phyloP scores from a whole-genome alignment of 2,888 invertebrate genomes.

The Polylopha cassiicola region DNA sequence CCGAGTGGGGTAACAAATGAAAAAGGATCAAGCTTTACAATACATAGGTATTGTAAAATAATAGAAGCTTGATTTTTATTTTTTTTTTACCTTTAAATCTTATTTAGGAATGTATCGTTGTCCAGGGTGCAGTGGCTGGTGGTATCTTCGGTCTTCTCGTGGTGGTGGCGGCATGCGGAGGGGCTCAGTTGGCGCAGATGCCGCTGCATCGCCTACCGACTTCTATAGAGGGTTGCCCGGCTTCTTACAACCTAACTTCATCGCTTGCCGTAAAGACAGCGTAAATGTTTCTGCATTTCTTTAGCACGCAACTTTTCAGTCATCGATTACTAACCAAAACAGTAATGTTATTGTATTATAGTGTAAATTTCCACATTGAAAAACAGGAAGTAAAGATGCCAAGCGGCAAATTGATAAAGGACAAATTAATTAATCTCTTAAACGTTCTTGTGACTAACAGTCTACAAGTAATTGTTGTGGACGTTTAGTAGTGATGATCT shows the following conservation, averaged over 20 bases:
- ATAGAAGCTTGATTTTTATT: slow-evolving; percentile 1
- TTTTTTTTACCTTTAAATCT: not conserved
- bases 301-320: too few relatives aligned
- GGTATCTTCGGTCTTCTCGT: slow-evolving; percentile 77
- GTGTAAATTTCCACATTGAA: too few relatives aligned
- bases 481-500: slow-evolving; percentile 2
- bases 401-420: slow-evolving; percentile 17
- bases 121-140: slow-evolving; percentile 81
- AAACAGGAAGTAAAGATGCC: too few relatives aligned
- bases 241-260: slow-evolving; percentile 49
- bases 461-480: slow-evolving; percentile 4
- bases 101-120: slow-evolving; percentile 14
- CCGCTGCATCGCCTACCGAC: slow-evolving; percentile 58
- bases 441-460: slow-evolving; percentile 5
- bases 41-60: not conserved
- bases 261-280: slow-evolving; percentile 33
- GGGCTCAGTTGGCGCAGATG: slow-evolving; percentile 79
- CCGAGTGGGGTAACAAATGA: too few relatives aligned
- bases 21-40: too few relatives aligned
- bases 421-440: slow-evolving; percentile 16
- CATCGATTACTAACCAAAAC: too few relatives aligned
- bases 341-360: too few relatives aligned
- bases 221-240: slow-evolving; percentile 74
- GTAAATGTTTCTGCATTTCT: too few relatives aligned
- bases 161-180: slow-evolving; percentile 81